Percentiles rank a stretch among this genome's conserved stretches.
Conservation (phyloP, 2,888 invertebrate species). For the Meta bourneti region DNA sequence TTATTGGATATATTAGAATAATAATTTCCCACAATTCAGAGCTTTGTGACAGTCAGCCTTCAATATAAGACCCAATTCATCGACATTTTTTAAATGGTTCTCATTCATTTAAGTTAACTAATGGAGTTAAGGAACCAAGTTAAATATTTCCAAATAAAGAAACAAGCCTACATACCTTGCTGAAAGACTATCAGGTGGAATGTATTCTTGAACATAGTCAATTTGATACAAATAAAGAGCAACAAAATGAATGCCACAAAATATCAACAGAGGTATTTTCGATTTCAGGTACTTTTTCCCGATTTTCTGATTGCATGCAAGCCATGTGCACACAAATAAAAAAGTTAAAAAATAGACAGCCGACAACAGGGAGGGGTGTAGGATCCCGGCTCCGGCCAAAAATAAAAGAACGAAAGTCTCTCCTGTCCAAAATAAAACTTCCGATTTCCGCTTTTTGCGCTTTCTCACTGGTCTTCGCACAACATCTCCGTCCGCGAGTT, state of each 20-base stretch:
- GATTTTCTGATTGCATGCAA: slow-evolving; percentile 90
- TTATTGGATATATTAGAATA: no score
- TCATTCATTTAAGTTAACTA: no score
- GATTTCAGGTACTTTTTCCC: slow-evolving; percentile 87
- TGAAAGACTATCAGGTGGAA: slow-evolving; percentile 86
- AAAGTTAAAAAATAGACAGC: slow-evolving; percentile 93
- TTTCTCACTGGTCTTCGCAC: slow-evolving; percentile 42
- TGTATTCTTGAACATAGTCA: slow-evolving; percentile 87
- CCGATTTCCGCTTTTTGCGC: slow-evolving; percentile 72
- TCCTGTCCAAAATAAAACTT: slow-evolving; percentile 73
- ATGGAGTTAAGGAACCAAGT: no score
- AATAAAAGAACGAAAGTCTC: slow-evolving; percentile 77
- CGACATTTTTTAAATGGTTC: no score
- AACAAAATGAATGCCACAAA: slow-evolving; percentile 88
- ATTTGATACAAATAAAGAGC: slow-evolving; percentile 91
- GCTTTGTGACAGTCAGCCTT: no score
- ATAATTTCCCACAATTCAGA: no score
- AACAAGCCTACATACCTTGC: slow-evolving; percentile 85
- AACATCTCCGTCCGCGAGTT: slow-evolving; percentile 19
- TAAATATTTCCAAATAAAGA: no score
- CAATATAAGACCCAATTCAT: no score
- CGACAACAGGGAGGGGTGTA: slow-evolving; percentile 91
- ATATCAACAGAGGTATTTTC: slow-evolving; percentile 82
- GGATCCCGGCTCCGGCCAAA: slow-evolving; percentile 87
- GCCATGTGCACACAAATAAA: slow-evolving; percentile 90